A percentile compares a stretch with the other conserved stretches of the same genome.
These are phyloP conservation scores for Microplitis demolitor DNA, from an alignment of 1,140 invertebrate genomes.

Conservation along the genomic window DNA sequence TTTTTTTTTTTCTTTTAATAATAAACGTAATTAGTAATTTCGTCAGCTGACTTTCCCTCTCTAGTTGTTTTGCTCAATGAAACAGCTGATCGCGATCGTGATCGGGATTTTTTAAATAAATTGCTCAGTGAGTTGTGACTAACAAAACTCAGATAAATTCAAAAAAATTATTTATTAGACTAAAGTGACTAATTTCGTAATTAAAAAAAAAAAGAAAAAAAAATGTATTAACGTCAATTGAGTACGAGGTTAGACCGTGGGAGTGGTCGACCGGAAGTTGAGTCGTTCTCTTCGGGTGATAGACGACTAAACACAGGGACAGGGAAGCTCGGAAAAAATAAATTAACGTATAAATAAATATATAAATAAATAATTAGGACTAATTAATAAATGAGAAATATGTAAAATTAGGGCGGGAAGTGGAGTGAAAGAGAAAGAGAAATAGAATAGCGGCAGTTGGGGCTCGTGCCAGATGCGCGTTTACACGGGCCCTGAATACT, in stretches of 20 bases:
- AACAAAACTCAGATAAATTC: neutral
- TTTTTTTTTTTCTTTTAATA: neutral
- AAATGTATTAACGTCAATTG: slow-evolving; percentile 18
- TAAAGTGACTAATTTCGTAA: neutral
- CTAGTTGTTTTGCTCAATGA: slow-evolving; percentile 7
- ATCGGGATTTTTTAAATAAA: neutral
- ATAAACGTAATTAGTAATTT: neutral
- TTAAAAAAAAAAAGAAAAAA: slow-evolving; percentile 12
- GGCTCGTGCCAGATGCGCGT: slow-evolving; percentile 96
- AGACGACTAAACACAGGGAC: neutral
- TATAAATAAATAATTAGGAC: neutral
- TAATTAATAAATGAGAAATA: neutral
- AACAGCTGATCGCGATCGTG: slow-evolving; percentile 26
- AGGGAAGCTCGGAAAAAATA: neutral
- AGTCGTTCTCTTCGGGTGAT: slow-evolving; percentile 14
- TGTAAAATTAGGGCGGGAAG: neutral
- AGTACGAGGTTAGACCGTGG: slow-evolving; percentile 26
- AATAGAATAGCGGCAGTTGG: slow-evolving; percentile 62
- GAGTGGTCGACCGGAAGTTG: slow-evolving; percentile 24
- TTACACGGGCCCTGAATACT: slow-evolving; percentile 86
- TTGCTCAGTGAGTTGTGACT: neutral
- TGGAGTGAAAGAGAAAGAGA: neutral
- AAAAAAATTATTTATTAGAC: neutral
- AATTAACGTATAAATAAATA: neutral
- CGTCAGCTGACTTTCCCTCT: slow-evolving; percentile 13